phyloP scores from a whole-genome alignment of 2,888 invertebrate species.

The Metalampra italica region DNA sequence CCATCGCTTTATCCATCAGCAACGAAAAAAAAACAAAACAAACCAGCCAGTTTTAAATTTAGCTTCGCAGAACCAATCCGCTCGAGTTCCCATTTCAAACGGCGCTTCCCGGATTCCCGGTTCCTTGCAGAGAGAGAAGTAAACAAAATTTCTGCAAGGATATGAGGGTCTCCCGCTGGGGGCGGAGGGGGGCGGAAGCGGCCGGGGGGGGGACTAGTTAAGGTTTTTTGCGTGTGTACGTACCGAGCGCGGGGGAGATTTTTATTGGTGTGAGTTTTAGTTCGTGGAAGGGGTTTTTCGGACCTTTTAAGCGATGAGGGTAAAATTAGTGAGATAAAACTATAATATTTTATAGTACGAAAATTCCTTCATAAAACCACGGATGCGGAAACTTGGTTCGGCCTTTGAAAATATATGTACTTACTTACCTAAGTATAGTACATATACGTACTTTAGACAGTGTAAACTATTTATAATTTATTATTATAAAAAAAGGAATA shows the following conservation, averaged over 20 bases:
- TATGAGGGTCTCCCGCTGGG: conserved; percentile 47
- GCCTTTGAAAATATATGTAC: background rate
- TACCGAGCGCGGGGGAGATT: conserved; percentile 36
- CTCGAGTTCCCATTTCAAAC: conserved; percentile 28
- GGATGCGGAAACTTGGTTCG: background rate
- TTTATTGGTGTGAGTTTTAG: conserved; percentile 55
- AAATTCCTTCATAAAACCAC: conserved; percentile 3
- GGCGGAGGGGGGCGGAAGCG: conserved; percentile 16
- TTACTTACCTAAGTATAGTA: too few species aligned
- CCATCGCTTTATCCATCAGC: conserved; percentile 7
- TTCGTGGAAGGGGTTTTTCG: conserved; percentile 8
- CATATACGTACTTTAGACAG: too few species aligned
- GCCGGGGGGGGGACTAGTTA: conserved; percentile 49
- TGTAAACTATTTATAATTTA: too few species aligned
- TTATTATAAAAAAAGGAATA: too few species aligned
- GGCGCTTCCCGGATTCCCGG: conserved; percentile 46
- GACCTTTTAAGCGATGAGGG: conserved; percentile 10
- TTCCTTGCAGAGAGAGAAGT: conserved; percentile 72
- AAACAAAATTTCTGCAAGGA: conserved; percentile 78
- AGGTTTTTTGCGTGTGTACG: conserved; percentile 68
- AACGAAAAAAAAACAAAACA: conserved; percentile 19
- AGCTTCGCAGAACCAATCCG: conserved; percentile 50
- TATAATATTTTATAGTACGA: conserved; percentile 7
- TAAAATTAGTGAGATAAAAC: conserved; percentile 9
- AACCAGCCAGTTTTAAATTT: conserved; percentile 30